Percentiles rank a stretch among this genome's conserved stretches.
Conservation (phyloP, 2,797 vertebrate genomes). For the Halcyon chelicuti region DNA sequence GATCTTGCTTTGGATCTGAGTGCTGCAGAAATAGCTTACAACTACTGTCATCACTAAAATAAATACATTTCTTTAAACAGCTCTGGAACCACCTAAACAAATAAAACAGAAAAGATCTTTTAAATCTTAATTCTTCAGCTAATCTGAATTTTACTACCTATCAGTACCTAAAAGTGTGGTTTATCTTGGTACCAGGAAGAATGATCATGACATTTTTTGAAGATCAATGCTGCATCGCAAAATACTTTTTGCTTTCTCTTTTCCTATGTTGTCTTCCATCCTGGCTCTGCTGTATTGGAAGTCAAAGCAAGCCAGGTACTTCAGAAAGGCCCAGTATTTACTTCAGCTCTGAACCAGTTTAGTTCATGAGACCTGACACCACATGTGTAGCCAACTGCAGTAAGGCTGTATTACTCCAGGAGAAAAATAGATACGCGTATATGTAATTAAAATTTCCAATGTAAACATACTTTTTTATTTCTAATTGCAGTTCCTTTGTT, state of each 20-base stretch:
- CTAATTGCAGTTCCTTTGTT: slow-evolving; percentile 7
- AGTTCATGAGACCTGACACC: background rate
- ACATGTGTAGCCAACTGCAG: background rate
- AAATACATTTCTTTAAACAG: background rate
- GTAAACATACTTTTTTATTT: background rate
- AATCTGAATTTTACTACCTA: background rate
- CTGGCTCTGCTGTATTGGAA: background rate
- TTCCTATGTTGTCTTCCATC: background rate
- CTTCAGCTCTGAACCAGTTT: background rate
- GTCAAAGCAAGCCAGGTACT: background rate
- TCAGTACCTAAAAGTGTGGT: background rate
- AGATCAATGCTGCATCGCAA: background rate
- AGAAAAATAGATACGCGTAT: background rate
- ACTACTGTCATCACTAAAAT: background rate
- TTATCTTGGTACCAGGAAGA: background rate
- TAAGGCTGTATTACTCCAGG: background rate
- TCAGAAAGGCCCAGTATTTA: background rate
- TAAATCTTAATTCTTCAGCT: background rate
- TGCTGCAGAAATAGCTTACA: background rate
- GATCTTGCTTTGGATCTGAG: background rate
- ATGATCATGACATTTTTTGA: background rate
- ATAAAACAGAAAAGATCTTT: background rate
- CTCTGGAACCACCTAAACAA: background rate
- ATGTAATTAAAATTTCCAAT: background rate
- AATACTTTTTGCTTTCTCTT: background rate